A percentile compares a stretch with the other conserved stretches of the same genome.
phyloP scores from a whole-genome alignment of 2,113 vertebrate species.

The Tympanuchus pallidicinctus region DNA sequence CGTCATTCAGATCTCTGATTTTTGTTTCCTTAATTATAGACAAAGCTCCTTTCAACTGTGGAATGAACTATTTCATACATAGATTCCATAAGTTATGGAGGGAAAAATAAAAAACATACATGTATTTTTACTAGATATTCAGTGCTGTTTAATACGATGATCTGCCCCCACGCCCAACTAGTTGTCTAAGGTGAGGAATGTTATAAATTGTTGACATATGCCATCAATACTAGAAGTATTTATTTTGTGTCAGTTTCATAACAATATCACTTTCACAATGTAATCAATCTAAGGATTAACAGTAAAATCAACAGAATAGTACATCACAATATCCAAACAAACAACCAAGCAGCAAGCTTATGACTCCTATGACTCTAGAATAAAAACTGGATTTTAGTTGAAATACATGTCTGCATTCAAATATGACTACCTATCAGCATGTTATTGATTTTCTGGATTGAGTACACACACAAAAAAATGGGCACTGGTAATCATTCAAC shows the following conservation, averaged over 20 bases:
- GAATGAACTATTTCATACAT: background rate
- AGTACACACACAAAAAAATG: background rate
- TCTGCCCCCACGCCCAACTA: background rate
- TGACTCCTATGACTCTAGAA: background rate
- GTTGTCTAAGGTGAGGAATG: background rate
- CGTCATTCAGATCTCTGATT: background rate
- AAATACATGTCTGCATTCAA: background rate
- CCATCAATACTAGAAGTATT: background rate
- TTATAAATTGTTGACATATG: background rate
- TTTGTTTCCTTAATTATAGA: background rate
- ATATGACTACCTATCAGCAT: background rate
- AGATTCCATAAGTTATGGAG: background rate
- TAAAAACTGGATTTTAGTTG: background rate
- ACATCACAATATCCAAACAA: background rate
- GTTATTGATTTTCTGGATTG: background rate
- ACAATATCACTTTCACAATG: no score
- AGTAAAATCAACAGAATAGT: background rate
- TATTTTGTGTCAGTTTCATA: background rate
- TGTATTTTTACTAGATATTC: background rate
- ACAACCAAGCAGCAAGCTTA: background rate
- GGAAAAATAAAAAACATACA: background rate
- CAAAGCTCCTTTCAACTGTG: background rate
- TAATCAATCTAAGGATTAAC: background rate
- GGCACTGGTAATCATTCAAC: background rate
- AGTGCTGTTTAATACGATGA: background rate